phyloP scores from a whole-genome alignment of 2,113 vertebrate species.

The Tupaia chinensis region DNA sequence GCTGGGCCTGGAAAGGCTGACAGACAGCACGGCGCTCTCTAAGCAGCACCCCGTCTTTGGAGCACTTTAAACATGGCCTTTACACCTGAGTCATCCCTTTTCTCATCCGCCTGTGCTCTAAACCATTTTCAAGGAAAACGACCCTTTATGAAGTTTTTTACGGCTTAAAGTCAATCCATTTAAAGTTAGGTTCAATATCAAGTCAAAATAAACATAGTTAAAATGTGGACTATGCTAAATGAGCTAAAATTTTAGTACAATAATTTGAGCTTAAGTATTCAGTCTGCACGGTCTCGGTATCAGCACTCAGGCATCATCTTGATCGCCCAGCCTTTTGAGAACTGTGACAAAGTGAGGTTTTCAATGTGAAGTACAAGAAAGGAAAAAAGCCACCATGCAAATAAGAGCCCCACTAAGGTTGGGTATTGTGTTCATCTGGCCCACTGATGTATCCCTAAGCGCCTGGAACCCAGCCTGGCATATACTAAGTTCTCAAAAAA shows the following conservation, averaged over 20 bases:
- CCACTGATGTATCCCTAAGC: neutral
- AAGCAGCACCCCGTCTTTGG: neutral
- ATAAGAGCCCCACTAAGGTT: neutral
- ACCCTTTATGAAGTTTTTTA: neutral
- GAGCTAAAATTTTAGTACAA: neutral
- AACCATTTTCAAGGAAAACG: neutral
- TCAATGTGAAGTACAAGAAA: neutral
- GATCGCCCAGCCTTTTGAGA: neutral
- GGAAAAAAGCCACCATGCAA: neutral
- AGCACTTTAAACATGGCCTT: neutral
- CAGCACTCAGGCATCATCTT: neutral
- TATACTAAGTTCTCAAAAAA: neutral
- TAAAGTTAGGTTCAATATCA: neutral
- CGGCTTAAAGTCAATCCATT: neutral
- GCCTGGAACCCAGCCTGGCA: neutral
- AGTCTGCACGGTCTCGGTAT: neutral
- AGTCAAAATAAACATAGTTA: neutral
- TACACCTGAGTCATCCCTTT: neutral
- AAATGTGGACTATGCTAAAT: neutral
- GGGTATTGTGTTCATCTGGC: neutral
- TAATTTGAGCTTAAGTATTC: rapidly evolving
- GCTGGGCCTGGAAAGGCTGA: rapidly evolving
- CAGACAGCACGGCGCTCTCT: neutral
- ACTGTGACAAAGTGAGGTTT: neutral
- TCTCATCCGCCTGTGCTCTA: neutral